Evolutionary conservation across 2,888 invertebrate species (phyloP), one percentile per base, ranked within the genome.

Genomic region (Calameuta pallipes): DNA sequence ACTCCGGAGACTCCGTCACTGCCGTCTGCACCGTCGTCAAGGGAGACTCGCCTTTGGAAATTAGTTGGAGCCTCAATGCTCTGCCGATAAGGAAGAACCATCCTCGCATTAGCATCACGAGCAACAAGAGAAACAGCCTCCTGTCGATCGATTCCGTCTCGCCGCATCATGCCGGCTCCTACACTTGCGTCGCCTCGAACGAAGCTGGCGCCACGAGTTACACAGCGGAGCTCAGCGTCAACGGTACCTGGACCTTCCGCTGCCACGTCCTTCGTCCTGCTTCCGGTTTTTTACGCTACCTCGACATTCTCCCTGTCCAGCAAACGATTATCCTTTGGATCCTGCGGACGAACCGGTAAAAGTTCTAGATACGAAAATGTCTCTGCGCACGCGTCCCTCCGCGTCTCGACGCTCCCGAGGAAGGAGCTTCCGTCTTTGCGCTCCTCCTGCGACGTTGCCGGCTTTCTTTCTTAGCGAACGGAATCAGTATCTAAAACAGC

Each of bases 1-100:
- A 87, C 78, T 86, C 87, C 37, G 90, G 86, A 92, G 94, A 92
- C 90, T 94, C 90, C 92, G 94, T 91, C 93, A 95, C 85, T 93
- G 94, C 93, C 93, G 94, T 94, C 91, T 93, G 93, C 90, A 88
- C 86, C 75, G 87, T 90, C 76, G 78, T 87, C 69, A 89, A 89
- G 82, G 90, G 90, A 30, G 91, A 91, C 83, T 76, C 84, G 75
- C 90, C 90, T 30, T 78, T 90, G 74, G 82, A 85, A 71, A 86
- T 91, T 76, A 80, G 81, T 35, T 90, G 90, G 90, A 85, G 79
- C 78, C 87, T 89, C 79, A 84, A 90, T 69, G 88, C 88, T 12
- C 83, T 85, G 76, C 88, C 31, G 85, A 86, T 79, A 80, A 82
- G 80, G 70, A 76, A 80, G 11, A 80, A 82, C 76, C 83, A 82